These are phyloP conservation scores for Ranitomeya imitator DNA, from an alignment of 2,113 vertebrate genomes.

Conservation along the genomic window DNA sequence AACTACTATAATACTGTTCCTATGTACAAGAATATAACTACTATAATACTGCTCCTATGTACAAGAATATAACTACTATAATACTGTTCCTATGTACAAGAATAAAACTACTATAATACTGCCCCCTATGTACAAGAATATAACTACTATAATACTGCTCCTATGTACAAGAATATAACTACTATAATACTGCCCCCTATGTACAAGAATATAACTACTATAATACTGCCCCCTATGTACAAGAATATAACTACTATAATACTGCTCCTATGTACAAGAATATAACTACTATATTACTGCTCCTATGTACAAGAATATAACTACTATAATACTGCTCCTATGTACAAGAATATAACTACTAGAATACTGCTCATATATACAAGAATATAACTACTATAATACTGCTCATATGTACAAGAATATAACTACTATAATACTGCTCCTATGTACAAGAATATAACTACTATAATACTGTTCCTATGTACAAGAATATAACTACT, in stretches of 20 bases:
- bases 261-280: neutral
- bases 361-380: neutral
- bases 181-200: too few relatives aligned
- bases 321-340: neutral
- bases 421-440: slow-evolving; percentile 10
- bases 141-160: slow-evolving; percentile 6
- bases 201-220: neutral
- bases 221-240: slow-evolving; percentile 1
- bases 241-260: neutral
- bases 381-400: neutral
- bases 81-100: neutral
- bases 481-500: neutral
- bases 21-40: neutral
- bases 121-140: neutral
- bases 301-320: slow-evolving; percentile 1
- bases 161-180: slow-evolving; percentile 1
- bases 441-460: slow-evolving; percentile 1
- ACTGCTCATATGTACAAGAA: neutral
- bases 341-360: neutral
- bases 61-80: slow-evolving; percentile 3
- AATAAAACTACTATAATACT: neutral
- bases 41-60: too few relatives aligned
- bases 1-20: slow-evolving; percentile 5
- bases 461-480: neutral
- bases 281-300: slow-evolving; percentile 7